Evolutionary conservation across 2,888 invertebrate genomes (phyloP).

Genomic region (Artemia sp.): DNA sequence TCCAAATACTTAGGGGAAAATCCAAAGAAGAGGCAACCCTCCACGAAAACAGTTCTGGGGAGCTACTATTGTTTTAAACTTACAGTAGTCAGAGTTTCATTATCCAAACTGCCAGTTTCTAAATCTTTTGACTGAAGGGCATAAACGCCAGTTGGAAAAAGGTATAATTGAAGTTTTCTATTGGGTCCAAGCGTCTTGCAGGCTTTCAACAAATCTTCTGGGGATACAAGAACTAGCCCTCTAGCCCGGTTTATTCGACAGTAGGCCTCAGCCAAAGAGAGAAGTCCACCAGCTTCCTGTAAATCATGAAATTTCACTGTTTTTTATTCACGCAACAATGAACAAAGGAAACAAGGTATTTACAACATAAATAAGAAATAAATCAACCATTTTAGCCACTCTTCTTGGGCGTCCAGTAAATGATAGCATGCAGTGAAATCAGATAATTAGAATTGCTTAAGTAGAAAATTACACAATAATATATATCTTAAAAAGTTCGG

Average conservation of each 20-base stretch:
- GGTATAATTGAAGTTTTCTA: constrained; percentile 56
- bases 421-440: neutral
- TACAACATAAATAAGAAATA: too few relatives aligned
- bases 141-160: constrained; percentile 87
- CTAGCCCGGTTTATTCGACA: constrained; percentile 91
- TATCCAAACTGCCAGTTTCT: constrained; percentile 34
- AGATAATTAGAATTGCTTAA: too few relatives aligned
- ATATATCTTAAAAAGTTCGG: too few relatives aligned
- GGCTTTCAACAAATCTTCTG: constrained; percentile 86
- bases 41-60: too few relatives aligned
- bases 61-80: constrained; percentile 27
- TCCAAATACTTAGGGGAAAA: too few relatives aligned
- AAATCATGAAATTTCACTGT: constrained; percentile 17
- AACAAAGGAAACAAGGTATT: too few relatives aligned
- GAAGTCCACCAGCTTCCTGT: constrained; percentile 81
- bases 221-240: constrained; percentile 84
- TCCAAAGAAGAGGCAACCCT: too few relatives aligned
- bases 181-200: constrained; percentile 49
- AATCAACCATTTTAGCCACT: too few relatives aligned
- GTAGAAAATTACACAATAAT: too few relatives aligned
- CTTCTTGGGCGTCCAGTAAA: neutral
- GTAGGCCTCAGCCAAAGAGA: constrained; percentile 89
- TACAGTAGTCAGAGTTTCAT: constrained; percentile 30
- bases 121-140: constrained; percentile 63
- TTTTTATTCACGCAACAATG: too few relatives aligned